Evolutionary conservation across 2,797 vertebrate species (phyloP), one percentile per base, ranked within the genome.

Genomic region (Takifugu ocellatus): DNA sequence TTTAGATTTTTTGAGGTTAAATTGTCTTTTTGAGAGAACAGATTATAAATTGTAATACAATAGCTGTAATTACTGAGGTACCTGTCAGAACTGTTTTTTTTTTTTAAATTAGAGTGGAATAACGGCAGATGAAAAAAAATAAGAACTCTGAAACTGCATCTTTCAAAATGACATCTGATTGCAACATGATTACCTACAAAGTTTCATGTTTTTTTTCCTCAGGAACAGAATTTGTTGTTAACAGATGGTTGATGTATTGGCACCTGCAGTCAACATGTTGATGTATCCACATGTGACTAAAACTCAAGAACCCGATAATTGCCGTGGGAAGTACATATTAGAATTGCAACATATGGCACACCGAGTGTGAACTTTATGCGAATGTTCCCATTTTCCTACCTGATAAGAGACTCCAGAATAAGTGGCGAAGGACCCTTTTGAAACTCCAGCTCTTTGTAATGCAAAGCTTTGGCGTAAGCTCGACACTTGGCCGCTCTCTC

Each of bases 401-500:
- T 99, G 92, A 99, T 99, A 2, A 99, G 95, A 47, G 96, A 95
- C 81, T 99, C 97, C 0, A 99, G 87, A 70, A 99, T 99, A 52
- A 96, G 94, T 0, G 97, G 97, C 3, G 92, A 94, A 5, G 96
- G 89, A 0, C 97, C 96, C 66, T 99, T 99, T 82, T 99, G 97
- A 79, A 99, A 99, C 85, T 99, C 97, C 85, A 99, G 91, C 72
- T 99, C 97, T 85, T 99, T 99, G 90, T 99, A 99, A 88, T 99
- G 97, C 10, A 99, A 85, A 1, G 97, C 97, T 55, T 99, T 99
- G 77, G 97, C 97, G 0, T 99, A 99, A 0, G 97, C 97, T 17
- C 97, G 93, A 59, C 97, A 99, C 78, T 98, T 98, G 50, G 97
- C 95, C 25, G 97, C 97, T 78, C 97, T 91, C 75, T 99, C 97